These are phyloP conservation scores for Ochotona princeps DNA, from an alignment of 2,113 vertebrate genomes.

Conservation along the genomic window DNA sequence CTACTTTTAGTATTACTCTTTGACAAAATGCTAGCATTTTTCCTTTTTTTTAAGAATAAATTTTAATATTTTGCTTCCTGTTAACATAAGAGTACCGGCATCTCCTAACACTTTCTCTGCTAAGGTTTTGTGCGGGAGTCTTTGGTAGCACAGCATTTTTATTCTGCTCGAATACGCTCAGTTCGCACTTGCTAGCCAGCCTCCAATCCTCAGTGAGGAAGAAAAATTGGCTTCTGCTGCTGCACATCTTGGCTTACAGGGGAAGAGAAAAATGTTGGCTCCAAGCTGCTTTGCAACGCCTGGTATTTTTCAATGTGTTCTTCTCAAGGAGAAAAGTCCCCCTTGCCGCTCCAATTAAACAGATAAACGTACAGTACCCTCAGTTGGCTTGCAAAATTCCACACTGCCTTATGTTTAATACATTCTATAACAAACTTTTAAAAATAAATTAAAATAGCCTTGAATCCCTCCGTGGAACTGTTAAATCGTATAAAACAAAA, in stretches of 20 bases:
- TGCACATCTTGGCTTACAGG: constrained; percentile 43
- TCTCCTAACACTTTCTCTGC: not conserved
- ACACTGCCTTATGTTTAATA: not conserved
- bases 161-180: constrained; percentile 33
- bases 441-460: constrained; percentile 1
- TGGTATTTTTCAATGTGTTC: constrained; percentile 46
- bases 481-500: not conserved
- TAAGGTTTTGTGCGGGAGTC: constrained; percentile 49
- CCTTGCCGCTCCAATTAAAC: not conserved
- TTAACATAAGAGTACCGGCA: not conserved
- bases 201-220: constrained; percentile 57
- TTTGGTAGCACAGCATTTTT: constrained; percentile 43
- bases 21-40: not conserved
- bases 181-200: not conserved
- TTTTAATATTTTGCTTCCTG: not conserved
- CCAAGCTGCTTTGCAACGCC: constrained; percentile 19
- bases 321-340: constrained; percentile 28
- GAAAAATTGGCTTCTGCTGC: constrained; percentile 64
- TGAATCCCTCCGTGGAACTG: not conserved
- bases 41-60: not conserved
- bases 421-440: not conserved
- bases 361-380: not conserved
- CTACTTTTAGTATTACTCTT: not conserved
- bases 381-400: not conserved
- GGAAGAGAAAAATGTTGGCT: constrained; percentile 56